These are phyloP conservation scores for Centropus bengalensis DNA, from an alignment of 2,113 vertebrate genomes.

Conservation along the genomic window DNA sequence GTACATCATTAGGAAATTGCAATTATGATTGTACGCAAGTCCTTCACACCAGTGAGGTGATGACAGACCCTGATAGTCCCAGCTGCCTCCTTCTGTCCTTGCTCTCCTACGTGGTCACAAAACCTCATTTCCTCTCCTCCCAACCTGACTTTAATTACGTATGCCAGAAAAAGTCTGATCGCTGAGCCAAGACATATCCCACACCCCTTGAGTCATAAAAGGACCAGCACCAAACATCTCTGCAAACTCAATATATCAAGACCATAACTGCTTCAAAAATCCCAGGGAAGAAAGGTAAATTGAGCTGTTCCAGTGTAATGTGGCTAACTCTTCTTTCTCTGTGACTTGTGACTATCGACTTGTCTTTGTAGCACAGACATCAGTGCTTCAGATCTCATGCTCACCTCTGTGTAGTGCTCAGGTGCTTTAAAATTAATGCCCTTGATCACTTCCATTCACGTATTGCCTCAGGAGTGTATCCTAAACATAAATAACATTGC, in stretches of 20 bases:
- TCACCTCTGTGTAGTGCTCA: rapidly evolving
- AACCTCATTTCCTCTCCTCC: background rate
- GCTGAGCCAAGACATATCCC: background rate
- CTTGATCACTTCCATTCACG: rapidly evolving
- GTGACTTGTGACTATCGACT: rapidly evolving
- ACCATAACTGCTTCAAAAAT: background rate
- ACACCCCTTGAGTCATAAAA: background rate
- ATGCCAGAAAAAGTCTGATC: rapidly evolving
- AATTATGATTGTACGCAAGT: background rate
- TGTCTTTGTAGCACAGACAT: background rate
- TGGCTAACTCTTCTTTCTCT: rapidly evolving
- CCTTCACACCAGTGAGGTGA: background rate
- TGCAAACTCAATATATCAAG: rapidly evolving
- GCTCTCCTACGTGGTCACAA: background rate
- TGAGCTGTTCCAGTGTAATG: background rate
- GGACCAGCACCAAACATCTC: background rate
- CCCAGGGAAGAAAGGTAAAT: background rate
- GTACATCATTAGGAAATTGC: background rate
- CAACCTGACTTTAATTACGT: background rate
- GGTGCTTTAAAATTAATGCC: background rate
- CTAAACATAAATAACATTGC: rapidly evolving
- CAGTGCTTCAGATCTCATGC: rapidly evolving
- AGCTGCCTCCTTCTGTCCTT: background rate
- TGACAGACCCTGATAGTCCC: background rate
- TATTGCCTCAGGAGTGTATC: background rate